These are phyloP conservation scores for Mus pahari DNA, from an alignment of 2,113 vertebrate species.

Conservation along the genomic window DNA sequence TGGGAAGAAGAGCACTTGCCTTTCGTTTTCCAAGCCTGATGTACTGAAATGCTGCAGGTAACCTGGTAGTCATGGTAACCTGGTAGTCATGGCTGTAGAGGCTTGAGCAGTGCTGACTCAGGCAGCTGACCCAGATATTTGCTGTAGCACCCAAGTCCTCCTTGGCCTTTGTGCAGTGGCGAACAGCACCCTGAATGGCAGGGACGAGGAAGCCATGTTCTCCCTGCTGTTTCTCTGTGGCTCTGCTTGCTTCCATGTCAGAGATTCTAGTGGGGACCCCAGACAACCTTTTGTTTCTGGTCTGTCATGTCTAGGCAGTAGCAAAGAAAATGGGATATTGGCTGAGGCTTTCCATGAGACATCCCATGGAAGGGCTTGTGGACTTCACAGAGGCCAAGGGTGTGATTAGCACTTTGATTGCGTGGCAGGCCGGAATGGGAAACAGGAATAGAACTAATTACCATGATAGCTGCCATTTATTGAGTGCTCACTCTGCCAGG, in stretches of 20 bases:
- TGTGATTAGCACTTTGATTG: constrained; percentile 36
- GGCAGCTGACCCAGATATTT: not conserved
- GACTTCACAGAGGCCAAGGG: not conserved
- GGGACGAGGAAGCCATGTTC: not conserved
- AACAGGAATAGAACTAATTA: constrained; percentile 54
- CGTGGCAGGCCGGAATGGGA: not conserved
- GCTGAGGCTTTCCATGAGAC: constrained; percentile 12
- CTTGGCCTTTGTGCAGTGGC: not conserved
- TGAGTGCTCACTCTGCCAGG: not conserved
- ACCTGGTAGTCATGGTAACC: not conserved
- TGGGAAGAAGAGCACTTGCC: not conserved
- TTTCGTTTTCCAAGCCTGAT: not conserved
- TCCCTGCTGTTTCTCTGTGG: not conserved
- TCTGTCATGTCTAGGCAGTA: not conserved
- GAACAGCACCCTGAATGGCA: not conserved
- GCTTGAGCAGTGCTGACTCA: not conserved
- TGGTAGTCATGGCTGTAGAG: not conserved
- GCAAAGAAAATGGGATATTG: not conserved
- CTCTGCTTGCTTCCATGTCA: not conserved
- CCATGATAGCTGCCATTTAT: constrained; percentile 17
- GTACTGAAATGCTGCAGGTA: not conserved
- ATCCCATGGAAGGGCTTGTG: not conserved
- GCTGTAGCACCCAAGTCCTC: not conserved
- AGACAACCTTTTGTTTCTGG: not conserved
- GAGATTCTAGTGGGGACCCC: not conserved